Base-by-base conservation (phyloP, 1,140 invertebrate species). In the Meloidogyne floridensis region DNA sequence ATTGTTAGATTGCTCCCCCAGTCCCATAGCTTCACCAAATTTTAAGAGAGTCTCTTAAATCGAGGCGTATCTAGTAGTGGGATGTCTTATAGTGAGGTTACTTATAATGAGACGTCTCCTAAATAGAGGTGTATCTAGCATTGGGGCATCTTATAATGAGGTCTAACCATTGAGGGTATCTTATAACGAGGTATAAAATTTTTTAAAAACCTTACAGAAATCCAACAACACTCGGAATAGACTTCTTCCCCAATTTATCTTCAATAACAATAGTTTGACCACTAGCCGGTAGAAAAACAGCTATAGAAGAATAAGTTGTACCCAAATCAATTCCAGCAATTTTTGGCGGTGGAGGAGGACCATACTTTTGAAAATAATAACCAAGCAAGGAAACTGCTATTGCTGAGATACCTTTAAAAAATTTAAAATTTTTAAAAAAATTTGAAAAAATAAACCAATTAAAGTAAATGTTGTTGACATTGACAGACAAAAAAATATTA, bases 221-320 rank as follows among this genome's bases (percentile, higher is more conserved):
- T n/a, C 77, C 87, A 43, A 90, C 89, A 15, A 90, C 87, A 81
- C 86, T 88, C 4, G 88, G 88, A 10, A 89, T 73, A 42, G 81
- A 84, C 72, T 77, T 79, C 75, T 87, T 87, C 0, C 87, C 89
- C 6, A 87, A 74, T 7, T 70, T 71, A 83, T 89, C 89, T 1
- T 85, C 73, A 15, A 89, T 56, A 77, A 89, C 88, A 11, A 82
- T 76, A 15, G 91, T 91, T 56, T 89, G 85, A 7, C 91, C 91
- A 71, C 88, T 88, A 2, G 91, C 91, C 43, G 91, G 90, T 83
- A 92, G 91, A 85, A 92, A 92, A 77, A 91, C 85, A 15, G 91
- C 91, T 70, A 92, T 88, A 85, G 91, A 92, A 7, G 91, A 92
- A 85, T 88, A 92, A 15, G 91, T 92, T 10, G 91, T 92, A 13